phyloP scores from a whole-genome alignment of 35 echinoderm and acorn worm genomes.

The Acanthaster planci region DNA sequence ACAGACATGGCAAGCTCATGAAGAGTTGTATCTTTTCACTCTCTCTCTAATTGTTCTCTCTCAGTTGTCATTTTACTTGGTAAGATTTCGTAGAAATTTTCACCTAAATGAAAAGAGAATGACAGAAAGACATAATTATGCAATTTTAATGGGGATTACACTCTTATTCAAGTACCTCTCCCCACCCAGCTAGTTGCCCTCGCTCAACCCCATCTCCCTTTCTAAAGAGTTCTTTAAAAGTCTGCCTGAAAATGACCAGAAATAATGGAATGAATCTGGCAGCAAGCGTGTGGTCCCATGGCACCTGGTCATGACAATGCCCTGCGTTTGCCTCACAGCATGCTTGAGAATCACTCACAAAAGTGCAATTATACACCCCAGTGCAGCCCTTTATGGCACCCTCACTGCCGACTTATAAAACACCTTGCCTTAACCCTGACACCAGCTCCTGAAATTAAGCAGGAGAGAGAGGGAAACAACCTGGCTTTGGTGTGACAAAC shows the following conservation, averaged over 20 bases:
- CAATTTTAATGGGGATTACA: too few relatives aligned
- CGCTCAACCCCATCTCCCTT: too few relatives aligned
- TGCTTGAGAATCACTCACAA: constrained; percentile 3
- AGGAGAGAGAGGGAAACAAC: neutral
- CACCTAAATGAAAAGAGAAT: too few relatives aligned
- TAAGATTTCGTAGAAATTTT: too few relatives aligned
- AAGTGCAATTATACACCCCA: constrained; percentile 33
- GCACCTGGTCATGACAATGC: constrained; percentile 17
- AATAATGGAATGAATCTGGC: constrained; percentile 6
- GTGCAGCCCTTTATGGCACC: neutral
- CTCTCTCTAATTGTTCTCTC: too few relatives aligned
- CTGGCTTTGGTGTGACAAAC: constrained; percentile 21
- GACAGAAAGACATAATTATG: too few relatives aligned
- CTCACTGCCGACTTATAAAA: constrained; percentile 2
- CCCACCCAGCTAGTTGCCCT: too few relatives aligned
- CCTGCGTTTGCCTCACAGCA: neutral
- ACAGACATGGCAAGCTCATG: too few relatives aligned
- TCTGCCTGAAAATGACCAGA: neutral
- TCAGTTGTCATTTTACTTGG: too few relatives aligned
- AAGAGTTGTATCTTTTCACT: too few relatives aligned
- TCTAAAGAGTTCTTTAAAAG: neutral
- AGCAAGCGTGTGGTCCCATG: neutral
- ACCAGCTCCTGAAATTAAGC: neutral
- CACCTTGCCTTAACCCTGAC: constrained; percentile 15
- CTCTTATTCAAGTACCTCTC: too few relatives aligned